phyloP scores from a whole-genome alignment of 2,888 invertebrate species.

The Latrodectus hesperus region DNA sequence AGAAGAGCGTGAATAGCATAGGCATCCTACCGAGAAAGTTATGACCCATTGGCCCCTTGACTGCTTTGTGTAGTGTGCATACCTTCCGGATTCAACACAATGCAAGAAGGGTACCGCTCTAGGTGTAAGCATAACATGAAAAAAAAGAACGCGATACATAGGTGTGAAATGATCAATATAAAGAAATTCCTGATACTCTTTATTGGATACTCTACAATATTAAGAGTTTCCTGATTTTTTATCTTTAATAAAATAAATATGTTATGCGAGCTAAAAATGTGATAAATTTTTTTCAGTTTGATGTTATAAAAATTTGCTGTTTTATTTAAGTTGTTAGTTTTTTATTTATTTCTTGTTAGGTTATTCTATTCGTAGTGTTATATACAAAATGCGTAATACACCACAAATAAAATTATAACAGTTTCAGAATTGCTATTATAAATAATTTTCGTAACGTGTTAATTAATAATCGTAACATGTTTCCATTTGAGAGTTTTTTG shows the following conservation, averaged over 20 bases:
- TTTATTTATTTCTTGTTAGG: too few species aligned
- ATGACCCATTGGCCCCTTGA: slow-evolving; percentile 65
- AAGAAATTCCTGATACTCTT: slow-evolving; percentile 18
- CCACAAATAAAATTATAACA: too few species aligned
- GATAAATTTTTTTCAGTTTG: too few species aligned
- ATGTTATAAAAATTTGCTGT: too few species aligned
- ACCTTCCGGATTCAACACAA: slow-evolving; percentile 51
- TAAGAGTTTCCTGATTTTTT: background rate
- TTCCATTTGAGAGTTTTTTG: too few species aligned
- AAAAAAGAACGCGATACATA: slow-evolving; percentile 4
- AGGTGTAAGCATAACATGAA: background rate
- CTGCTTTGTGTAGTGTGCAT: slow-evolving; percentile 55
- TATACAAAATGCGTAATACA: too few species aligned
- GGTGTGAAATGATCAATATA: slow-evolving; percentile 38
- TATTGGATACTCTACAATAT: background rate
- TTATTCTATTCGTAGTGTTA: too few species aligned
- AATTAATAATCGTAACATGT: too few species aligned
- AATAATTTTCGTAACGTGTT: too few species aligned
- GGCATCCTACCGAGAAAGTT: slow-evolving; percentile 34
- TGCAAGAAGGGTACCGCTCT: slow-evolving; percentile 13
- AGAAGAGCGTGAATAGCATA: slow-evolving; percentile 3
- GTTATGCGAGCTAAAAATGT: background rate
- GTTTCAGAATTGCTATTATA: too few species aligned
- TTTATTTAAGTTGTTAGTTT: too few species aligned
- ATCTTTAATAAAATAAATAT: background rate